Percentiles rank a stretch among this genome's conserved stretches.
Evolutionary conservation across 2,113 vertebrate genomes (phyloP).

Genomic region (Aegithalos caudatus): DNA sequence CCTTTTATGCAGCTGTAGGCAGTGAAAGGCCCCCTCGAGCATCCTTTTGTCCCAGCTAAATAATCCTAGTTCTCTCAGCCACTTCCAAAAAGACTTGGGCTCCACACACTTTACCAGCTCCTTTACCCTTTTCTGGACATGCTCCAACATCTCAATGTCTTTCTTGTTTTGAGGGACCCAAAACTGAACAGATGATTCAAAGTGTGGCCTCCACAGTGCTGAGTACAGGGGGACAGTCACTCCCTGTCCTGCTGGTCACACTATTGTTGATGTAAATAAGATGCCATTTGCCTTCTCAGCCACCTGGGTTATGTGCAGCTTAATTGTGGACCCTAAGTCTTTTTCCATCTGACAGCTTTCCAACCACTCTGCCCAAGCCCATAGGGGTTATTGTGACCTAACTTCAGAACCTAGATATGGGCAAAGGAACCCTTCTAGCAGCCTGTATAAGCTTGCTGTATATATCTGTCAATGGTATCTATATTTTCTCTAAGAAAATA

Average conservation of each 20-base stretch:
- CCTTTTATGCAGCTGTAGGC: not conserved
- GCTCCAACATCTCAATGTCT: no score
- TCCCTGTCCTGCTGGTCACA: not conserved
- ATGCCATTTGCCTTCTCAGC: not conserved
- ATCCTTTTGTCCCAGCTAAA: not conserved
- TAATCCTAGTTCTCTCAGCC: not conserved
- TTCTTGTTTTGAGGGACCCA: not conserved
- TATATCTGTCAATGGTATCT: not conserved
- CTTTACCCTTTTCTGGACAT: not conserved
- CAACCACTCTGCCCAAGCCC: not conserved
- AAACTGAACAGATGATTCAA: not conserved
- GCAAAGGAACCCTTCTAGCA: not conserved
- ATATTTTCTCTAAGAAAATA: not conserved
- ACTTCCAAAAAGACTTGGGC: no score
- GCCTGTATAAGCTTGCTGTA: not conserved
- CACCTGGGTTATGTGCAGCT: not conserved
- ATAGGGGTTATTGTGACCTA: not conserved
- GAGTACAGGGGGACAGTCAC: not conserved
- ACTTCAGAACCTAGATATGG: not conserved
- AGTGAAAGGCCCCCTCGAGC: rapidly evolving
- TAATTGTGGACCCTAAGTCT: rapidly evolving
- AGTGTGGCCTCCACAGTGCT: not conserved
- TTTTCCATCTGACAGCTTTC: not conserved
- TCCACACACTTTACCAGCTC: not conserved
- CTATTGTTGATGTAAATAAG: not conserved